Base-by-base conservation (phyloP, 2,888 invertebrate genomes). In the Eupeodes luniger region DNA sequence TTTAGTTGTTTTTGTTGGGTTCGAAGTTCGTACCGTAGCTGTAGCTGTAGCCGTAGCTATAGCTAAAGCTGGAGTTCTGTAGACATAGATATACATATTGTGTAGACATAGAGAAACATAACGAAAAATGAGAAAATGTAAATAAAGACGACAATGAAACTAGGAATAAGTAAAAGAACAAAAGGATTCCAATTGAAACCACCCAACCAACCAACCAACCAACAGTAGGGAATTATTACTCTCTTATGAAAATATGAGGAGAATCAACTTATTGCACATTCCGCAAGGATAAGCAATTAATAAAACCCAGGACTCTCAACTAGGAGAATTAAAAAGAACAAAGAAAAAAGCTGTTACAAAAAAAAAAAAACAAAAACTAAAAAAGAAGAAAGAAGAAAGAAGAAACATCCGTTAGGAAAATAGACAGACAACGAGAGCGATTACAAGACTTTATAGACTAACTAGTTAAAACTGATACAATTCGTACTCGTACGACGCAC, bases 221-320 rank as follows among this genome's bases (percentile, higher is more conserved):
- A 16, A 36, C n/a, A 49, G n/a, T 14, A 49, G 67, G 69, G 27
- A 53, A 55, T 64, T 72, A 62, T 57, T 77, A 47, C 59, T 72
- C 59, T 72, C 59, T 44, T 57, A 70, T 66, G 51, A 69, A 62
- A 40, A 57, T 55, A 49, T 59, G 14, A 51, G 61, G 12, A 59
- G 55, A 61, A 5, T 36, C 47, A 62, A 74, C 69, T 78, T 81
- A 74, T 77, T 74, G 81, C 66, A 81, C 85, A 85, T 85, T 78
- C 74, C 74, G 44, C 34, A 36, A 72, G 72, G 79, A 87, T 83
- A 70, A 76, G 76, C 70, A 83, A 83, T 66, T 72, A 72, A 80
- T 76, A 66, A 70, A 51, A 61, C 66, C 76, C 75, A 53, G 62
- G 27, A 70, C 40, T 67, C 34, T 67, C 34, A n/a, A 51, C 34